Evolutionary conservation across 2,113 vertebrate genomes (phyloP), one percentile per base, ranked within the genome.

Genomic region (Salvelinus namaycush): DNA sequence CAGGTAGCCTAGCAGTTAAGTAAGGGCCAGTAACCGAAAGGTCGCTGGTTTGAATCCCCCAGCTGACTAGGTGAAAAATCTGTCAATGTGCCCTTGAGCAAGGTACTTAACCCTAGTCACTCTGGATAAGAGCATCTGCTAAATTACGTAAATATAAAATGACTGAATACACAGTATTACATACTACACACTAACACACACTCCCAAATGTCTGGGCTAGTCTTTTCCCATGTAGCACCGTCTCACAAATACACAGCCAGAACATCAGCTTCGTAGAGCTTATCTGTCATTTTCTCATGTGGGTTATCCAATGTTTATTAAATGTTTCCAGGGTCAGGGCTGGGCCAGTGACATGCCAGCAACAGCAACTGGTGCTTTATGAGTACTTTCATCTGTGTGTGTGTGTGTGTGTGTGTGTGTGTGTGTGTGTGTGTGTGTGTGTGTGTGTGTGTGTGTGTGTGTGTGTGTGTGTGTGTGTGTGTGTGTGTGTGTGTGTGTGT

Each of bases 241-340:
- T 54, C 49, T 54, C 13, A 54, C 34, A 2, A 72, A 54, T 68
- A 51, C 3, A 64, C 13, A 77, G 12, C 48, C 13, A 68, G 24
- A 54, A 75, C 79, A 81, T 76, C 77, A 86, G 78, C 81, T 84
- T 78, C 79, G 74, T 62, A 73, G 31, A 59, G 77, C 83, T 88
- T 86, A 85, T 87, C 86, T 78, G 11, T 1, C 86, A 85, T 89
- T 88, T 85, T 16, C n/a, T 39, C 67, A 68, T 68, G 22, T n/a
- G 31, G 67, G 29, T 68, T 68, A 68, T 88, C 87, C 79, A 13
- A 2, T 86, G 87, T 88, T 88, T 86, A 88, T 87, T 73, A 83
- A 84, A 87, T 71, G 87, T 81, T 86, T 90, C 86, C 90, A 86
- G 70, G 86, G 84, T 87, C 77, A 86, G 74, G 70, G 80, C 83